These are phyloP conservation scores for Drosophila meridiana DNA, from an alignment of 2,888 invertebrate genomes.

Conservation along the genomic window DNA sequence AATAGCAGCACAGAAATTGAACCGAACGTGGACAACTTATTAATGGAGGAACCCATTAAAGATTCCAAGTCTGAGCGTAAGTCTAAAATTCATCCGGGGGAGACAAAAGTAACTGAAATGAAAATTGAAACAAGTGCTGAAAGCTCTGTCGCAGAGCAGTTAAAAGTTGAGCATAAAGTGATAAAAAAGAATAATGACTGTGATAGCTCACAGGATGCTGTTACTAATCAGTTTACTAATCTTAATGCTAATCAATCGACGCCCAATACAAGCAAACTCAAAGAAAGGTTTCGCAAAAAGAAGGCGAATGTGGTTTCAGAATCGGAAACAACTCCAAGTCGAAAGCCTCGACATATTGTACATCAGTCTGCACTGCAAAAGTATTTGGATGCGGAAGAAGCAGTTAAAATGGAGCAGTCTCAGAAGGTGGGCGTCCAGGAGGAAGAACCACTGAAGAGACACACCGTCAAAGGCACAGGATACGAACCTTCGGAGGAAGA, in stretches of 20 bases:
- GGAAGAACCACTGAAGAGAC: background rate
- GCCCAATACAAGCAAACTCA: background rate
- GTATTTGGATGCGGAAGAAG: slow-evolving; percentile 13
- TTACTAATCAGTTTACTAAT: background rate
- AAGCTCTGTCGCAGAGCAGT: background rate
- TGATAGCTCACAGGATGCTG: background rate
- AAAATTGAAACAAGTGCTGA: background rate
- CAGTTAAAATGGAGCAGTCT: background rate
- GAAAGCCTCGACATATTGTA: background rate
- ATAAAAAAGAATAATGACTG: background rate
- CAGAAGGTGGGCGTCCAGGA: background rate
- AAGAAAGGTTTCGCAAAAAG: background rate
- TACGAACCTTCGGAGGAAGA: background rate
- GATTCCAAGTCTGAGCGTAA: background rate
- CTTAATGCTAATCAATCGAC: background rate
- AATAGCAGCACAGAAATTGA: slow-evolving; percentile 10
- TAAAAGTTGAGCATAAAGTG: background rate
- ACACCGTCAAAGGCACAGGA: background rate
- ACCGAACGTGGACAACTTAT: background rate
- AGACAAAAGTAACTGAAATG: background rate
- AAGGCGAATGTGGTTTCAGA: background rate
- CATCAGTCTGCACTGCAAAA: slow-evolving; percentile 8
- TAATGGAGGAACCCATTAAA: background rate
- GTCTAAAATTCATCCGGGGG: background rate
- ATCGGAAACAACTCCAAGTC: background rate